Evolutionary conservation across 2,113 vertebrate genomes (phyloP).

Genomic region (Gobiocypris rarus): DNA sequence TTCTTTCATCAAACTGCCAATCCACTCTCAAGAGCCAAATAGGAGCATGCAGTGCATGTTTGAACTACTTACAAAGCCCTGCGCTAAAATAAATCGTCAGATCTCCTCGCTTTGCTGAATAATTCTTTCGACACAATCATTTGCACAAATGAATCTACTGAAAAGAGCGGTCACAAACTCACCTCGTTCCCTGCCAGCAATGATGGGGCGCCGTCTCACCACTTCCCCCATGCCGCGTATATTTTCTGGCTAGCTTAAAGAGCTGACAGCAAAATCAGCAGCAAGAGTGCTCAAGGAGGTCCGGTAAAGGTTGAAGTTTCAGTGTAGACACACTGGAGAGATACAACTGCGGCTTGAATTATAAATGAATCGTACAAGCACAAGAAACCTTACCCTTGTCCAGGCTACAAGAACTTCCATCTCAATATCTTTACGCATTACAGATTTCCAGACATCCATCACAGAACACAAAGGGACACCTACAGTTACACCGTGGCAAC

Average conservation of each 20-base stretch:
- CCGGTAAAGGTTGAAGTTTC: conserved; percentile 42
- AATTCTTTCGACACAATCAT: conserved; percentile 29
- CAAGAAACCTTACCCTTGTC: conserved; percentile 70
- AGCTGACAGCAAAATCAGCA: conserved; percentile 11
- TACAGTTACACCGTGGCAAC: conserved; percentile 30
- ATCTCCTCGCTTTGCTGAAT: conserved; percentile 25
- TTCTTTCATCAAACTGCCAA: conserved; percentile 38
- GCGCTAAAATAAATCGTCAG: conserved; percentile 34
- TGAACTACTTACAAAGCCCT: conserved; percentile 24
- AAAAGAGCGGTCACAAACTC: conserved; percentile 55
- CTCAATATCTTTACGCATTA: conserved; percentile 38
- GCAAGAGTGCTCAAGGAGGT: conserved; percentile 15
- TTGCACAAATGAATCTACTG: not conserved
- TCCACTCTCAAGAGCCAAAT: conserved; percentile 8
- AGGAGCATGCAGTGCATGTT: conserved; percentile 12
- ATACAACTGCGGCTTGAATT: conserved; percentile 65
- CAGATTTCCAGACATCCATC: conserved; percentile 36
- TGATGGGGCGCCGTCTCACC: conserved; percentile 72
- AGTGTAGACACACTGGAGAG: conserved; percentile 39
- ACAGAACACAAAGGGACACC: not conserved
- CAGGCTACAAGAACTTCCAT: conserved; percentile 14
- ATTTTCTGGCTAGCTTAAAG: not conserved
- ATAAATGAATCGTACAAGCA: conserved; percentile 68
- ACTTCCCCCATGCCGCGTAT: conserved; percentile 68
- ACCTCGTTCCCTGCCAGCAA: conserved; percentile 77